Percentiles rank a stretch among this genome's conserved stretches.
phyloP scores from a whole-genome alignment of 2,797 vertebrate species.

The Liasis olivaceus region DNA sequence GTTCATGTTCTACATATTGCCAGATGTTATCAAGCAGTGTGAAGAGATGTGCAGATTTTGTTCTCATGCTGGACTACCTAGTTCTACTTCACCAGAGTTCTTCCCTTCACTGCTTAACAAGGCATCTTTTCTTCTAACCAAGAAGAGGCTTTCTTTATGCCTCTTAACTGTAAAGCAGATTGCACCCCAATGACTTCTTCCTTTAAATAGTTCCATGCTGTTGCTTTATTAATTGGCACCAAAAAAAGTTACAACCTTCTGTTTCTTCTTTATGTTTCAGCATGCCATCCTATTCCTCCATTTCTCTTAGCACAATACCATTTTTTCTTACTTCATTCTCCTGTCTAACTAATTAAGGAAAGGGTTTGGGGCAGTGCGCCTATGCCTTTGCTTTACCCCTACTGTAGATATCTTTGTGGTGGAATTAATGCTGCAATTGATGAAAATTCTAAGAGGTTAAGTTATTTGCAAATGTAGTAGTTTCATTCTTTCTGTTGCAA shows the following conservation, averaged over 20 bases:
- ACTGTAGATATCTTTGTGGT: slow-evolving; percentile 17
- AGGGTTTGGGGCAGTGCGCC: not conserved
- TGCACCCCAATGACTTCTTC: slow-evolving; percentile 43
- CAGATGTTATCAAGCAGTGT: no score
- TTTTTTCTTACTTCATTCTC: slow-evolving; percentile 29
- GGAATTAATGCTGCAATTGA: slow-evolving; percentile 47
- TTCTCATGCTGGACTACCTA: not conserved
- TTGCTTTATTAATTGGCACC: slow-evolving; percentile 40
- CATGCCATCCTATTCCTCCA: slow-evolving; percentile 22
- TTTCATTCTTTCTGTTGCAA: slow-evolving; percentile 54
- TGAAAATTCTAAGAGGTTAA: slow-evolving; percentile 7
- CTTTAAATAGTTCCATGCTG: slow-evolving; percentile 20
- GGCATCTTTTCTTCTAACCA: slow-evolving; percentile 5
- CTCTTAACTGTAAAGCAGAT: slow-evolving; percentile 27
- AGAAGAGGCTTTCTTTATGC: slow-evolving; percentile 2
- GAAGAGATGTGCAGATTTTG: not conserved
- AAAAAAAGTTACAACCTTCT: slow-evolving; percentile 31
- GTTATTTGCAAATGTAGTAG: slow-evolving; percentile 39
- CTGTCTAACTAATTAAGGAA: slow-evolving; percentile 8
- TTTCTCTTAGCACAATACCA: not conserved
- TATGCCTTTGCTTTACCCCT: slow-evolving; percentile 18
- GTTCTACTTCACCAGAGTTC: slow-evolving; percentile 12
- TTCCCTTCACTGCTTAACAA: slow-evolving; percentile 37
- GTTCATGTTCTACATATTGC: not conserved
- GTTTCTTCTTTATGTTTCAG: slow-evolving; percentile 29